phyloP scores from a whole-genome alignment of 2,113 vertebrate species.

The Leptocoma aspasia region DNA sequence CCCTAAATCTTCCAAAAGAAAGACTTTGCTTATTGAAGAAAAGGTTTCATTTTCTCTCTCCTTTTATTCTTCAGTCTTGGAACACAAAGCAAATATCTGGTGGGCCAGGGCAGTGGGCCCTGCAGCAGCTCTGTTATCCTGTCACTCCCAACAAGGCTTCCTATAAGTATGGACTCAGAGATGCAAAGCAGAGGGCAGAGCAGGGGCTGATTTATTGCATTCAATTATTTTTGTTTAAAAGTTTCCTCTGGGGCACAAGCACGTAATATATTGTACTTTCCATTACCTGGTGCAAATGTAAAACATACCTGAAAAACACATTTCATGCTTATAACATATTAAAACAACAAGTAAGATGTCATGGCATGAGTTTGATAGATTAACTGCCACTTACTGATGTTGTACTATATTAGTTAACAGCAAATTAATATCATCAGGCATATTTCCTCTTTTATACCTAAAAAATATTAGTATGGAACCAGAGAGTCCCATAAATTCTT shows the following conservation, averaged over 20 bases:
- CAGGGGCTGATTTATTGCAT: conserved; percentile 73
- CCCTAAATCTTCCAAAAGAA: conserved; percentile 16
- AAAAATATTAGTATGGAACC: conserved; percentile 54
- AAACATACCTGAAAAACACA: conserved; percentile 78
- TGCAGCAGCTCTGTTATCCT: background rate
- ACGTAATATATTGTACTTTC: conserved; percentile 80
- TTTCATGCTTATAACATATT: conserved; percentile 73
- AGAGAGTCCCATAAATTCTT: conserved; percentile 31
- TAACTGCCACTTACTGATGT: conserved; percentile 74
- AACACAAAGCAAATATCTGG: background rate
- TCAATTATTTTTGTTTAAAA: conserved; percentile 81
- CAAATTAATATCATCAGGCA: conserved; percentile 77
- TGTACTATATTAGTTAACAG: conserved; percentile 76
- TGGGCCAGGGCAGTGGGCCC: background rate
- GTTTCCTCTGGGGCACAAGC: conserved; percentile 72
- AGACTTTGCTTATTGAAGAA: background rate
- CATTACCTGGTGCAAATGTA: conserved; percentile 80
- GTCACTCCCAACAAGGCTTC: conserved; percentile 22
- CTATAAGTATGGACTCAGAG: background rate
- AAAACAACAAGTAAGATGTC: conserved; percentile 78
- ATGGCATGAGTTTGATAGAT: conserved; percentile 72
- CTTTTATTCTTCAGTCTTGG: background rate
- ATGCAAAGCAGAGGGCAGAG: conserved; percentile 57
- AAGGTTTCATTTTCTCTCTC: background rate
- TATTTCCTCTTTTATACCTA: conserved; percentile 65